Conservation (phyloP, 2,113 vertebrate genomes). For the Phrynosoma blainvillii region DNA sequence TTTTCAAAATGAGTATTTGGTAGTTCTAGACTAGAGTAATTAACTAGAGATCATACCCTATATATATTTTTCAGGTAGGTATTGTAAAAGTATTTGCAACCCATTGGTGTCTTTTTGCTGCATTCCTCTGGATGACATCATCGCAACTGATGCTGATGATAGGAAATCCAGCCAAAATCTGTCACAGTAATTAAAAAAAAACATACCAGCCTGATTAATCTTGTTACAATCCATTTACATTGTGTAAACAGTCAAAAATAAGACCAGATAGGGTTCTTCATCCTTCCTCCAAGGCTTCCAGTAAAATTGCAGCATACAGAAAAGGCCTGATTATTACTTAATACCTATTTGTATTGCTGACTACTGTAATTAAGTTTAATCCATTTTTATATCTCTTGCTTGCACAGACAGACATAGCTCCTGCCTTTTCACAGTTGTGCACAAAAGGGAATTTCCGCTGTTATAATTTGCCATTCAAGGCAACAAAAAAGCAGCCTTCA, state of each 20-base stretch:
- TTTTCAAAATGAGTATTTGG: not conserved
- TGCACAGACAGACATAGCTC: not conserved
- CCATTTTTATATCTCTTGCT: not conserved
- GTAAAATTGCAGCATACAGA: not conserved
- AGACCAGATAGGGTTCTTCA: not conserved
- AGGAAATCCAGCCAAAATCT: not conserved
- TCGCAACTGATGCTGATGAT: not conserved
- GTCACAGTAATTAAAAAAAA: not conserved
- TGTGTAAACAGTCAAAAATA: not conserved
- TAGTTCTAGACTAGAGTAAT: not conserved
- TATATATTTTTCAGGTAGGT: not conserved
- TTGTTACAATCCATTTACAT: not conserved
- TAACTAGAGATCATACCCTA: not conserved
- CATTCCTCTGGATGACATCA: not conserved
- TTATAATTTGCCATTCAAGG: not conserved
- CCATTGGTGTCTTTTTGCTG: not conserved
- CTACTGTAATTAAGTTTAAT: not conserved
- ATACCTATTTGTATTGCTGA: not conserved
- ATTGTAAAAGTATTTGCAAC: not conserved
- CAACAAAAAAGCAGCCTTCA: not conserved
- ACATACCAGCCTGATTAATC: conserved; percentile 18
- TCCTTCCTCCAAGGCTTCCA: too few relatives aligned
- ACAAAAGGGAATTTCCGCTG: not conserved
- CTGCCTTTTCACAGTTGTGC: not conserved
- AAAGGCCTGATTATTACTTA: not conserved